A percentile compares a stretch with the other conserved stretches of the same genome.
These are phyloP conservation scores for Arenicola marina DNA, from an alignment of 2,888 invertebrate genomes.

Conservation along the genomic window DNA sequence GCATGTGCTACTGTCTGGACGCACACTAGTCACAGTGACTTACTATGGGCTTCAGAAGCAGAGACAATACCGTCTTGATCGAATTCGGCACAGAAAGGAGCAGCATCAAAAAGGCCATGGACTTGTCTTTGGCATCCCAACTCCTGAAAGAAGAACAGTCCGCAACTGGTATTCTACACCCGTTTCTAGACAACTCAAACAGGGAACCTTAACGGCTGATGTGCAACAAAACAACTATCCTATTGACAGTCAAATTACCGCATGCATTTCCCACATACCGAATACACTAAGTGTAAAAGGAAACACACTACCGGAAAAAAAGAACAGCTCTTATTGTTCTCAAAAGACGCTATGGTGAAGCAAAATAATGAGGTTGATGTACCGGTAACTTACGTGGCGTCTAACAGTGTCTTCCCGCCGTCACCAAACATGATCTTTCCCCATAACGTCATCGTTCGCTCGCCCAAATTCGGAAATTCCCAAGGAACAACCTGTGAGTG, in stretches of 20 bases:
- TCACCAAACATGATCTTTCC: conserved; percentile 18
- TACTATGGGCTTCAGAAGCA: conserved; percentile 8
- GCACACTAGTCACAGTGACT: no score
- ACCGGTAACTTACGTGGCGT: not conserved
- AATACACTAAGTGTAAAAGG: no score
- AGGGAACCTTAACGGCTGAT: no score
- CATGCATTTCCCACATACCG: no score
- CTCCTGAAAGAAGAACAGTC: conserved; percentile 8
- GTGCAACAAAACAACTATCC: no score
- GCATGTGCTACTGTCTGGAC: no score
- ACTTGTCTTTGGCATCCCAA: conserved; percentile 15
- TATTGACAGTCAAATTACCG: no score
- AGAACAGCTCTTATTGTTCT: no score
- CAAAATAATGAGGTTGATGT: not conserved
- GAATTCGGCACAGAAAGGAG: not conserved
- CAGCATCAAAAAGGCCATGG: conserved; percentile 4
- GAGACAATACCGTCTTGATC: conserved; percentile 5
- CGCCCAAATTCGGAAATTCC: conserved; percentile 9
- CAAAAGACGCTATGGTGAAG: no score
- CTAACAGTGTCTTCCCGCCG: conserved; percentile 5
- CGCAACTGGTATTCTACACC: not conserved
- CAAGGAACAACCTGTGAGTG: conserved; percentile 15
- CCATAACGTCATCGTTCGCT: not conserved
- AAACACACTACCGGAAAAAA: no score
- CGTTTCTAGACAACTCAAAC: no score